These are phyloP conservation scores for Spinus pinus DNA, from an alignment of 2,797 vertebrate genomes.

Conservation along the genomic window DNA sequence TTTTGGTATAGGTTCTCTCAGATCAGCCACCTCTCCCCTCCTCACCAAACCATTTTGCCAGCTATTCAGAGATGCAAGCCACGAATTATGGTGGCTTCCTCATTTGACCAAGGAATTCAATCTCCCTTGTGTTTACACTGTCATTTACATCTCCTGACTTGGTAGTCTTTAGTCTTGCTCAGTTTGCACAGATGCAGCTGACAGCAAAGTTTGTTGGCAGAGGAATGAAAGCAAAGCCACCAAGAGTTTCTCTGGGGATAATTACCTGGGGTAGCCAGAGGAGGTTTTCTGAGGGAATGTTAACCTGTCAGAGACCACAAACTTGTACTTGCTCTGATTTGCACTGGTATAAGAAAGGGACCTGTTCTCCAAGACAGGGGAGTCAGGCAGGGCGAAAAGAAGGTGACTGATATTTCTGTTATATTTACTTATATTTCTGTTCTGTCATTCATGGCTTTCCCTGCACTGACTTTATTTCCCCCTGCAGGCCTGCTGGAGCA, in stretches of 20 bases:
- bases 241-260: background rate
- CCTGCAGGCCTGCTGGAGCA: constrained; percentile 81
- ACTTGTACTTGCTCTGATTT: background rate
- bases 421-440: background rate
- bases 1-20: background rate
- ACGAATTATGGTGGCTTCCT: background rate
- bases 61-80: background rate
- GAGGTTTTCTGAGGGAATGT: background rate
- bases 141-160: background rate
- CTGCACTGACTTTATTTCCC: background rate
- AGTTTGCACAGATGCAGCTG: background rate
- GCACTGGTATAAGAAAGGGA: background rate
- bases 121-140: background rate
- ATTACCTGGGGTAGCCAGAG: background rate
- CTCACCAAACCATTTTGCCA: background rate
- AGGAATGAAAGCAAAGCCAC: background rate
- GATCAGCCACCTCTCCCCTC: background rate
- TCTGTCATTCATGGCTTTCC: background rate
- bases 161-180: background rate
- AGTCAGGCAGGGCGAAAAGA: background rate
- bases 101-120: background rate
- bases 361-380: background rate
- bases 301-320: background rate
- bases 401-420: background rate
- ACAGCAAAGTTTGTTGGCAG: background rate